A percentile compares a stretch with the other conserved stretches of the same genome.
phyloP scores from a whole-genome alignment of 1,140 invertebrate genomes.

The Tetranychus urticae region DNA sequence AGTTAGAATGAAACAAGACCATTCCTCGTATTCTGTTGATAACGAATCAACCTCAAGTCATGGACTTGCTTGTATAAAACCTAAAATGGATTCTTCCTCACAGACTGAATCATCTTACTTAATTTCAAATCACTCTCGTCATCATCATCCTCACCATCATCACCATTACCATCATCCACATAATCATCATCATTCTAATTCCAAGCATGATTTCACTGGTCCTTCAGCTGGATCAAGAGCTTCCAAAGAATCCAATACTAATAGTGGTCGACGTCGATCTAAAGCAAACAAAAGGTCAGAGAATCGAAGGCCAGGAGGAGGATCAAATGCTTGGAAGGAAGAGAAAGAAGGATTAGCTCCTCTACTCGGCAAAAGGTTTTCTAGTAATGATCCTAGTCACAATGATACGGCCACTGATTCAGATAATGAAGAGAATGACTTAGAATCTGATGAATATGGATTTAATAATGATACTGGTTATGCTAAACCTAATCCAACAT shows the following conservation, averaged over 20 bases:
- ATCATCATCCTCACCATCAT: slow-evolving; percentile 1
- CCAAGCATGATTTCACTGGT: background rate
- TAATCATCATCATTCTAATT: background rate
- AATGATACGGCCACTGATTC: background rate
- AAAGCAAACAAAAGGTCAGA: background rate
- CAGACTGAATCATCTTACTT: slow-evolving; percentile 1
- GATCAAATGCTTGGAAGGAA: background rate
- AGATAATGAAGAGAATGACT: background rate
- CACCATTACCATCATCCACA: background rate
- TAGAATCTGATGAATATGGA: background rate
- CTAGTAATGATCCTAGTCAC: background rate
- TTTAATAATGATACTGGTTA: background rate
- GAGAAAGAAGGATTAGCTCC: background rate
- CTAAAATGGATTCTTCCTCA: background rate
- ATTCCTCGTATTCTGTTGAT: background rate
- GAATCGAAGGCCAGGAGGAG: background rate
- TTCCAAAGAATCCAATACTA: background rate
- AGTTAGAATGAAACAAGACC: background rate
- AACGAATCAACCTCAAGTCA: background rate
- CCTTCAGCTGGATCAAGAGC: background rate
- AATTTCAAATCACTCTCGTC: background rate
- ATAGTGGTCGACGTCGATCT: background rate
- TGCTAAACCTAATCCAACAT: too few relatives aligned
- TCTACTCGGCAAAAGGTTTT: background rate
- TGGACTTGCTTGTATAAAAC: background rate